phyloP scores from a whole-genome alignment of 1,140 invertebrate genomes.

The Hypsibius dujardini region DNA sequence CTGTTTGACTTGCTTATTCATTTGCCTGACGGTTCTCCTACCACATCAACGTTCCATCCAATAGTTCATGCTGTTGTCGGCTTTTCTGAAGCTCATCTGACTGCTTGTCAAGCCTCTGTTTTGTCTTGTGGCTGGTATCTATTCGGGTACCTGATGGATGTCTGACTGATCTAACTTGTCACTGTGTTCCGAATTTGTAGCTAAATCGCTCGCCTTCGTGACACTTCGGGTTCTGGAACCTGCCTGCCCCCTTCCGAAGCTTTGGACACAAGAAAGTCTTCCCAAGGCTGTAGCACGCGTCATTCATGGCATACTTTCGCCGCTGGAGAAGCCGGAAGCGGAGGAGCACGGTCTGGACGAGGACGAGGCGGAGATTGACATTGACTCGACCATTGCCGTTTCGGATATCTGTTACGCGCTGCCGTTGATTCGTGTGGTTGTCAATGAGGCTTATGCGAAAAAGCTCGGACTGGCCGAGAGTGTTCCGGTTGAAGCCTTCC shows the following conservation, averaged over 20 bases:
- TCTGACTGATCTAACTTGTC: too few species aligned
- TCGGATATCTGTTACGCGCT: neutral
- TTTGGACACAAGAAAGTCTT: constrained; percentile 40
- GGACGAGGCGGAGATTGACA: neutral
- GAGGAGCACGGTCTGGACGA: neutral
- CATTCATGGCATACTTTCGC: neutral
- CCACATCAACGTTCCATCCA: too few species aligned
- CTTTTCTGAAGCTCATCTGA: too few species aligned
- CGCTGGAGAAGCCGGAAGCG: neutral
- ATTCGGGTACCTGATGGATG: too few species aligned
- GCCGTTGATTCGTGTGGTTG: neutral
- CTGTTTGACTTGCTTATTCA: neutral
- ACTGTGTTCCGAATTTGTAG: neutral
- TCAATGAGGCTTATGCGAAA: neutral
- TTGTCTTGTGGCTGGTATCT: too few species aligned
- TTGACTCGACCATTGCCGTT: neutral
- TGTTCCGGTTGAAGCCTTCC: neutral
- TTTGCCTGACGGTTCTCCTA: too few species aligned
- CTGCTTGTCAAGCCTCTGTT: too few species aligned
- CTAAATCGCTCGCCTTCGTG: neutral
- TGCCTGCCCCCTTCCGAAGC: constrained; percentile 51
- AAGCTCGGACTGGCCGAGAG: neutral
- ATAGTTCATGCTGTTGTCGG: too few species aligned
- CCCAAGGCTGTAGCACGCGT: neutral
- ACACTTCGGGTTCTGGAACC: constrained; percentile 54